These are phyloP conservation scores for Clusia tigrina DNA, from an alignment of 2,888 invertebrate species.

Conservation along the genomic window DNA sequence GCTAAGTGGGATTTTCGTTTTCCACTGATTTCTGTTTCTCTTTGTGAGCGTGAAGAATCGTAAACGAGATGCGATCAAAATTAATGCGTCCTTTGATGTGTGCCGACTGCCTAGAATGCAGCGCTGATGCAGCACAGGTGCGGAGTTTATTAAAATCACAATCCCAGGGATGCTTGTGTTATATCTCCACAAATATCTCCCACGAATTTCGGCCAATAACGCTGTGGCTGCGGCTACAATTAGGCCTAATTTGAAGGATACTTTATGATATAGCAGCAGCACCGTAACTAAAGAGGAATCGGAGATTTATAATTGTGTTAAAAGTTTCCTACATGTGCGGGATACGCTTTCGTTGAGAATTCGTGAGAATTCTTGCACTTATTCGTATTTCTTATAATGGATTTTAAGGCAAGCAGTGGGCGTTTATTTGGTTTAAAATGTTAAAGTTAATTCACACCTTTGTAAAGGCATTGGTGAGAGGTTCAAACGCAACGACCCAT, in stretches of 20 bases:
- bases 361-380: too few species aligned
- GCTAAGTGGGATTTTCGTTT: slow-evolving; percentile 9
- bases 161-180: background rate
- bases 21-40: slow-evolving; percentile 8
- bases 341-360: too few species aligned
- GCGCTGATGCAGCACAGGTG: slow-evolving; percentile 41
- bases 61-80: slow-evolving; percentile 46
- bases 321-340: slow-evolving; percentile 27
- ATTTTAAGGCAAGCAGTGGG: slow-evolving; percentile 31
- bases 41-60: slow-evolving; percentile 53
- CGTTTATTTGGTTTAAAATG: slow-evolving; percentile 46
- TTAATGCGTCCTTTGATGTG: slow-evolving; percentile 43
- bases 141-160: slow-evolving; percentile 12
- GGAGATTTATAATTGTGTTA: slow-evolving; percentile 54
- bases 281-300: background rate
- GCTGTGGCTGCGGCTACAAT: slow-evolving; percentile 50
- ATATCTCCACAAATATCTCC: background rate
- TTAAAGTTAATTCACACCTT: slow-evolving; percentile 52
- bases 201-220: slow-evolving; percentile 36
- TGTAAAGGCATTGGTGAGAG: too few species aligned
- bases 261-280: slow-evolving; percentile 19
- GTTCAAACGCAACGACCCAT: too few species aligned
- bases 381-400: background rate
- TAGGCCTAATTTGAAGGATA: slow-evolving; percentile 52
- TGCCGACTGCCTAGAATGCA: slow-evolving; percentile 37